phyloP scores from a whole-genome alignment of 2,888 invertebrate species.

The Chrysina gloriosa region DNA sequence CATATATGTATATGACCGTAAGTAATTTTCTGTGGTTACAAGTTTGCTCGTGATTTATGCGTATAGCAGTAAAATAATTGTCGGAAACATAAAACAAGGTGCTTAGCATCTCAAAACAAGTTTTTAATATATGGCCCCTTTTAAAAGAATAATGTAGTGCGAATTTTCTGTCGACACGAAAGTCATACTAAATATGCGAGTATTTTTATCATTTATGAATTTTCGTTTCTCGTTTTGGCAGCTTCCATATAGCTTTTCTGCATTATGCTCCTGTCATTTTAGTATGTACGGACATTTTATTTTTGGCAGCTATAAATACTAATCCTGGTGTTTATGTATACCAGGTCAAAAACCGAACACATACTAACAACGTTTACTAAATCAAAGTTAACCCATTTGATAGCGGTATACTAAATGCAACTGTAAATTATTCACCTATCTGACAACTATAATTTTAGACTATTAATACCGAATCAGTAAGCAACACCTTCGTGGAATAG shows the following conservation, averaged over 20 bases:
- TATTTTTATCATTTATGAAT: conserved; percentile 3
- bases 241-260: neutral
- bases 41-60: conserved; percentile 12
- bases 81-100: conserved; percentile 10
- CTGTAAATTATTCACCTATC: no score
- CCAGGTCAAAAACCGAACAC: no score
- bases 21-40: neutral
- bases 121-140: neutral
- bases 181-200: conserved; percentile 1
- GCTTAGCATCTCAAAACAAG: conserved; percentile 29
- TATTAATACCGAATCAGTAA: neutral
- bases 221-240: neutral
- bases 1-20: no score
- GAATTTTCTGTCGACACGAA: neutral
- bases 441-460: neutral
- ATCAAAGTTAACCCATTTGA: no score
- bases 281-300: neutral
- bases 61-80: conserved; percentile 17
- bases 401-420: no score
- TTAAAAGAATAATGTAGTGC: neutral
- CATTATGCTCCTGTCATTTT: neutral
- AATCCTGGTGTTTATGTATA: no score
- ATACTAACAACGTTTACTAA: no score
- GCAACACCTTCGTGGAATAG: no score
- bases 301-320: neutral